Evolutionary conservation across 2,888 invertebrate genomes (phyloP), one percentile per base, ranked within the genome.

Genomic region (Dascillus cervinus): DNA sequence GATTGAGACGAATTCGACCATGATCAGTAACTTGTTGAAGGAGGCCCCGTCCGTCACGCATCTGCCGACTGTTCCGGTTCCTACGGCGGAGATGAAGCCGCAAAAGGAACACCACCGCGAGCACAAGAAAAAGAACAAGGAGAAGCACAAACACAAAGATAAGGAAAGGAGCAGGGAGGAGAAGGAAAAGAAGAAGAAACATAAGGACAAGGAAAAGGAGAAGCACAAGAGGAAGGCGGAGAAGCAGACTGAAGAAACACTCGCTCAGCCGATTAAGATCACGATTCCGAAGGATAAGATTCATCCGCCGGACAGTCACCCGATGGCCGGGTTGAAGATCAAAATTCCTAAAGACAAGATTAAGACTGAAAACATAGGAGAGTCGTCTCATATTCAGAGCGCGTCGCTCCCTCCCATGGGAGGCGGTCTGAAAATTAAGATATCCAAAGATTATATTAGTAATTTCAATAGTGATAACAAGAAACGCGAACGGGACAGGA

Each of bases 321-420:
- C 24, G 26, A 44, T 43, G 14, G 32, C 29, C 13, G 79, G 80
- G 1, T 56, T 88, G 25, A 87, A 87, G 60, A 82, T 88, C 26
- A 88, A 86, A 61, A 88, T 88, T 29, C 79, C 83, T 1, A 85
- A 83, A 55, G 84, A 85, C 42, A 68, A 80, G 28, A 61, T 85
- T 22, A 77, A 79, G 46, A 70, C 69, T 26, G 75, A 65, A 42
- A 28, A 57, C 35, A 52, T 62, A 32, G 43, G 68, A 62, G 43
- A 72, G 66, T 36, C 39, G 44, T 30, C 41, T 47, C 29, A 39
- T 41, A 19, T 39, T 45, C n/a, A 49, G 41, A 19, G 44, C 39
- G 6, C 33, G 20, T n/a, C n/a, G n/a, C n/a, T n/a, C n/a, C n/a
- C n/a, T n/a, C n/a, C n/a, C n/a, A 13, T 26, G 14, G 29, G 39